Evolutionary conservation across 2,113 vertebrate genomes (phyloP).

Genomic region (Sinocyclocheilus anshuiensis): DNA sequence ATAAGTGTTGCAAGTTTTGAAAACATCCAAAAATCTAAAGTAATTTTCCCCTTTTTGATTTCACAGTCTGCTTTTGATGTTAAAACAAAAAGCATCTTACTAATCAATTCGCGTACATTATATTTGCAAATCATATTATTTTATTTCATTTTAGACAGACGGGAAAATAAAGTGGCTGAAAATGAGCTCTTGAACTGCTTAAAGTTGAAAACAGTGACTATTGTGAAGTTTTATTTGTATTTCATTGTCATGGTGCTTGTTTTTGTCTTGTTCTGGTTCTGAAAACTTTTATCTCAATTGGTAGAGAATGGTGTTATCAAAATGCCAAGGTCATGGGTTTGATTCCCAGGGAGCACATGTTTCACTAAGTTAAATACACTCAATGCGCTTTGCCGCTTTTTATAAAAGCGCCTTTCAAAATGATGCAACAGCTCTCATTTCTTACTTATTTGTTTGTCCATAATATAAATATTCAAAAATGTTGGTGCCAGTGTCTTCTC

Average conservation of each 20-base stretch:
- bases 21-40: background rate
- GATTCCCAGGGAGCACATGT: background rate
- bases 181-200: background rate
- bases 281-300: background rate
- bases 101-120: background rate
- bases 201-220: background rate
- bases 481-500: background rate
- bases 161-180: background rate
- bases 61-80: background rate
- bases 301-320: background rate
- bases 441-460: background rate
- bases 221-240: slow-evolving; percentile 4
- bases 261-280: background rate
- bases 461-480: background rate
- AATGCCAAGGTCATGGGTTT: background rate
- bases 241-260: background rate
- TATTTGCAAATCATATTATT: background rate
- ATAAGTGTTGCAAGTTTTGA: background rate
- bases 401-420: background rate
- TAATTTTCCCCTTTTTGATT: background rate
- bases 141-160: background rate
- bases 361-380: background rate
- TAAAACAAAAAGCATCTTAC: background rate
- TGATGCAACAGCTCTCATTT: background rate
- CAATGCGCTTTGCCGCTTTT: background rate